Evolutionary conservation across 2,888 invertebrate genomes (phyloP).

Genomic region (Furcula furcula): DNA sequence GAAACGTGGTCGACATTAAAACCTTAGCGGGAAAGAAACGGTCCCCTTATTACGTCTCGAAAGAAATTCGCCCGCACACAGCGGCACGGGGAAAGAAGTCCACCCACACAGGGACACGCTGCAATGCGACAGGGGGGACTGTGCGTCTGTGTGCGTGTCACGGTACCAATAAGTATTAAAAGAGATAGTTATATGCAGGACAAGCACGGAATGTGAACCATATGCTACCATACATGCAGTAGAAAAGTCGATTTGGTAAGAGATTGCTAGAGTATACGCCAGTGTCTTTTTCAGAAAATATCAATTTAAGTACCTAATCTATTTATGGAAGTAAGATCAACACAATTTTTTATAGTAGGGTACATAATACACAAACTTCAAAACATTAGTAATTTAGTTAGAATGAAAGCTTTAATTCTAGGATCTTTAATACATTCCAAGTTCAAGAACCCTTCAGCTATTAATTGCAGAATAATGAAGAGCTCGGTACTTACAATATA

Average conservation of each 20-base stretch:
- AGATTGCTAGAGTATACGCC: no score
- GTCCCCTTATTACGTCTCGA: constrained; percentile 82
- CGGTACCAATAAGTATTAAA: constrained; percentile 77
- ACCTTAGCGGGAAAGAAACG: constrained; percentile 81
- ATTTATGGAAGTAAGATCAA: no score
- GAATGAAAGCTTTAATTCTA: no score
- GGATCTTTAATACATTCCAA: not conserved
- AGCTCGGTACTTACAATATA: not conserved
- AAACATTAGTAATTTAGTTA: no score
- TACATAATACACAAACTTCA: no score
- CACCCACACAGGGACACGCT: constrained; percentile 65
- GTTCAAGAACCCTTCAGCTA: not conserved
- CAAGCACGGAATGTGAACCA: constrained; percentile 55
- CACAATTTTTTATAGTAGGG: no score
- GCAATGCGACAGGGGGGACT: constrained; percentile 61
- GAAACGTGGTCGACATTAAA: constrained; percentile 81
- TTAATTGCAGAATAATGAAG: not conserved
- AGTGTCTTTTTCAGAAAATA: no score
- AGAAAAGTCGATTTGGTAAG: no score
- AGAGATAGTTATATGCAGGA: constrained; percentile 77
- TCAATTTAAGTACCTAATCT: no score
- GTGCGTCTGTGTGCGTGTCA: constrained; percentile 57
- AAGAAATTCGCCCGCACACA: constrained; percentile 80
- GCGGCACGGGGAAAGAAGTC: constrained; percentile 69
- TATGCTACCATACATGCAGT: no score